Conservation (phyloP, 2,113 vertebrate species). For the Austrofundulus limnaeus region DNA sequence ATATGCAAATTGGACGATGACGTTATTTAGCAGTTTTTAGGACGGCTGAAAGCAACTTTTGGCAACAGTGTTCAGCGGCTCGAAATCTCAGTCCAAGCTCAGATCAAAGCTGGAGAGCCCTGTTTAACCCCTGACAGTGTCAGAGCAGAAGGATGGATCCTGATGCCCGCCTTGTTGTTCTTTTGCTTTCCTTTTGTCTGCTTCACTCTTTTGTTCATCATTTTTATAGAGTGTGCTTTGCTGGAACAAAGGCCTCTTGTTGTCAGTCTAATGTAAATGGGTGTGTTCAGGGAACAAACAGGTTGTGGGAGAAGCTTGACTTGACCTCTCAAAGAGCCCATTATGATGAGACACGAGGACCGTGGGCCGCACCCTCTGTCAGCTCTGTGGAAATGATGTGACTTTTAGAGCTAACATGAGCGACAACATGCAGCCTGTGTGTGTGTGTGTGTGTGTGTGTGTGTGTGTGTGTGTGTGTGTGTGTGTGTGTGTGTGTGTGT, state of each 20-base stretch:
- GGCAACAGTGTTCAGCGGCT: too few species aligned
- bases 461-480: too few species aligned
- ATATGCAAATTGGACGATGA: too few species aligned
- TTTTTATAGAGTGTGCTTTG: constrained; percentile 20
- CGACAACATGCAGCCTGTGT: background rate
- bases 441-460: too few species aligned
- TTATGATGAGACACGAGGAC: constrained; percentile 47
- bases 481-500: too few species aligned
- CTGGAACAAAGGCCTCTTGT: constrained; percentile 50
- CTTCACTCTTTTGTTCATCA: background rate
- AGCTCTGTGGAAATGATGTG: constrained; percentile 49
- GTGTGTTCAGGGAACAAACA: constrained; percentile 28
- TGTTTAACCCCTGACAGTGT: constrained; percentile 5
- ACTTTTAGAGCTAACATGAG: constrained; percentile 16
- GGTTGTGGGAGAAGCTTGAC: constrained; percentile 59
- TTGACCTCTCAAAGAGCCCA: constrained; percentile 61
- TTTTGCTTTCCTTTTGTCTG: background rate
- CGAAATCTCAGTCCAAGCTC: too few species aligned
- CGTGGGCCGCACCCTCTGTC: constrained; percentile 32
- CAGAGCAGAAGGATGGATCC: constrained; percentile 3
- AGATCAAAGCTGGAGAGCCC: too few species aligned
- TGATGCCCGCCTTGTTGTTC: background rate
- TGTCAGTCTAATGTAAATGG: constrained; percentile 27
- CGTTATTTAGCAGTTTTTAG: too few species aligned
- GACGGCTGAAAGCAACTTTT: too few species aligned